Conservation (phyloP, 2,888 invertebrate species). For the Drosophila kokeensis region DNA sequence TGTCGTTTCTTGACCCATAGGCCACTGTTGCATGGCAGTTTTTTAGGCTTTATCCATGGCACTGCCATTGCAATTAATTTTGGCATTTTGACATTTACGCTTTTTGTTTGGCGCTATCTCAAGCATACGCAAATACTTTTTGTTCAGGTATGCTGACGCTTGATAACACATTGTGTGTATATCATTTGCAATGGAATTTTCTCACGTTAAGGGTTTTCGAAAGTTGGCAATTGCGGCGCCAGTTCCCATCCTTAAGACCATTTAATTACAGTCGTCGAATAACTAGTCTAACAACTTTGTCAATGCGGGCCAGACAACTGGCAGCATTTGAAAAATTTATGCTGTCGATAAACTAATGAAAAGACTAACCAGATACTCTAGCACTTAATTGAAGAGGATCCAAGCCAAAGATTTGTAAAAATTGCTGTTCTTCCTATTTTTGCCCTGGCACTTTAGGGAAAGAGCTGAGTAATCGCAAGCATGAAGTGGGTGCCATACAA, state of each 20-base stretch:
- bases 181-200: conserved; percentile 72
- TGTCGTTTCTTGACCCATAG: conserved; percentile 62
- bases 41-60: conserved; percentile 63
- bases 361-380: conserved; percentile 61
- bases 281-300: conserved; percentile 60
- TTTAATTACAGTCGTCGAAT: conserved; percentile 64
- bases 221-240: conserved; percentile 49
- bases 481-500: conserved; percentile 51
- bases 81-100: conserved; percentile 81
- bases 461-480: conserved; percentile 28
- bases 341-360: conserved; percentile 78
- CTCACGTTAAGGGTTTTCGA: conserved; percentile 72
- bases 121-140: conserved; percentile 75
- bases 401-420: conserved; percentile 53
- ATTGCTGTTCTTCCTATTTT: conserved; percentile 19
- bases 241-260: conserved; percentile 38
- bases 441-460: conserved; percentile 16
- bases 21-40: conserved; percentile 50
- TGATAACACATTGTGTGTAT: conserved; percentile 72
- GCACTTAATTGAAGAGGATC: conserved; percentile 69
- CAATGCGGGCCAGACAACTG: conserved; percentile 14
- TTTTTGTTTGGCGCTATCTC: conserved; percentile 70
- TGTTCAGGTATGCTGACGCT: conserved; percentile 71
- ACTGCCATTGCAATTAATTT: conserved; percentile 81
- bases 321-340: conserved; percentile 70